Percentiles rank a stretch among this genome's conserved stretches.
Conservation (phyloP, 2,888 invertebrate genomes). For the Erebia epiphron region DNA sequence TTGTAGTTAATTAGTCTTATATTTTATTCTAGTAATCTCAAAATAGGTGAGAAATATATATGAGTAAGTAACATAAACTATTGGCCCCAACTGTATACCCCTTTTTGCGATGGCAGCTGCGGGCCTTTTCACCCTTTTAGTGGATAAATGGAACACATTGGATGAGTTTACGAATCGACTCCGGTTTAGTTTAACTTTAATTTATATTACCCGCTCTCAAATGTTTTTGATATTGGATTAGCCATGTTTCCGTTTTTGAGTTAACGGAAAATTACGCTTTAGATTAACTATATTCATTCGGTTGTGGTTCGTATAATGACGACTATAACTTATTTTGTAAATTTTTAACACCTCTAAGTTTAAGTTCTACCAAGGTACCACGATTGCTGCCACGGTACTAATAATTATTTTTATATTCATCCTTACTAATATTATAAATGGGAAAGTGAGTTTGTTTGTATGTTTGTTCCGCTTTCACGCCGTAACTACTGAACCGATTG, state of each 20-base stretch:
- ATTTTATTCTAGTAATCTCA: constrained; percentile 9
- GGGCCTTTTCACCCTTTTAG: constrained; percentile 59
- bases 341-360: too few relatives aligned
- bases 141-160: constrained; percentile 48
- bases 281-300: not conserved
- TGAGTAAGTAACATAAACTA: constrained; percentile 36
- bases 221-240: constrained; percentile 37
- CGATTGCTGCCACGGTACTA: too few relatives aligned
- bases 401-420: too few relatives aligned
- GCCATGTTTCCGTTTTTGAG: constrained; percentile 26
- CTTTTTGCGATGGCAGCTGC: constrained; percentile 24
- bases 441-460: too few relatives aligned
- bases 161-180: constrained; percentile 40
- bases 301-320: not conserved
- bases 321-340: not conserved
- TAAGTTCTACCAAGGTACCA: too few relatives aligned
- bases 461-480: too few relatives aligned
- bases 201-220: constrained; percentile 35
- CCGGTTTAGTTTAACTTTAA: constrained; percentile 41
- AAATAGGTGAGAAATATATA: constrained; percentile 28
- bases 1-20: not conserved
- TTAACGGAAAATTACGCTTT: constrained; percentile 9
- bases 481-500: too few relatives aligned
- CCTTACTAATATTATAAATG: too few relatives aligned
- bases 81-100: constrained; percentile 32